A percentile compares a stretch with the other conserved stretches of the same genome.
Conservation (phyloP, 2,113 vertebrate genomes). For the Rana temporaria region DNA sequence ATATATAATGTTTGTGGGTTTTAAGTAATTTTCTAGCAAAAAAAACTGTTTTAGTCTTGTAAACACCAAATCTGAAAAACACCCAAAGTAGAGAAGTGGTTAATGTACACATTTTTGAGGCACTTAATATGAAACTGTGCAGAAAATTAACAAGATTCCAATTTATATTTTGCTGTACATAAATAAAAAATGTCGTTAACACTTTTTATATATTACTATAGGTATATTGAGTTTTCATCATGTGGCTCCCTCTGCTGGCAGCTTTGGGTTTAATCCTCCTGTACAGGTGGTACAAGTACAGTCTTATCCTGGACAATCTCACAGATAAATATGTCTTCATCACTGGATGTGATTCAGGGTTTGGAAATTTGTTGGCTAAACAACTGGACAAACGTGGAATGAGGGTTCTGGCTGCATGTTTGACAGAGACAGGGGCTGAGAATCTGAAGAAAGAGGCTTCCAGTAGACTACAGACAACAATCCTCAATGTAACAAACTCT, state of each 20-base stretch:
- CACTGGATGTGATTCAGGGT: constrained; percentile 80
- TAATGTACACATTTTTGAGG: too few species aligned
- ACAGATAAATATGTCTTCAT: constrained; percentile 71
- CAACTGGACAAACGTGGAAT: constrained; percentile 72
- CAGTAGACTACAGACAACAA: constrained; percentile 53
- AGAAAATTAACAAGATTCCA: too few species aligned
- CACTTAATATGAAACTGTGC: too few species aligned
- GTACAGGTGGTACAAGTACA: constrained; percentile 66
- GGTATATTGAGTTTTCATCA: background rate
- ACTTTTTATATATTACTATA: too few species aligned
- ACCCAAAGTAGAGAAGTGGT: too few species aligned
- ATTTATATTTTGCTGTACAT: too few species aligned
- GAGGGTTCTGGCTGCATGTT: constrained; percentile 70
- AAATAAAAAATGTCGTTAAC: too few species aligned
- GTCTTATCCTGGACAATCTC: constrained; percentile 64
- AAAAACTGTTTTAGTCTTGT: too few species aligned
- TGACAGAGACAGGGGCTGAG: constrained; percentile 70
- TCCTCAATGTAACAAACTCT: constrained; percentile 60
- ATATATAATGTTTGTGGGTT: too few species aligned
- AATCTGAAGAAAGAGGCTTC: constrained; percentile 67
- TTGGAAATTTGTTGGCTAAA: constrained; percentile 72
- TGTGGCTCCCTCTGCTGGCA: constrained; percentile 16
- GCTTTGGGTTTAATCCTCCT: constrained; percentile 61
- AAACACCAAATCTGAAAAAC: too few species aligned
- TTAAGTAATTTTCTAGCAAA: too few species aligned